phyloP scores from a whole-genome alignment of 92 coral and sea anemone species.

The Epizoanthus scotinus region DNA sequence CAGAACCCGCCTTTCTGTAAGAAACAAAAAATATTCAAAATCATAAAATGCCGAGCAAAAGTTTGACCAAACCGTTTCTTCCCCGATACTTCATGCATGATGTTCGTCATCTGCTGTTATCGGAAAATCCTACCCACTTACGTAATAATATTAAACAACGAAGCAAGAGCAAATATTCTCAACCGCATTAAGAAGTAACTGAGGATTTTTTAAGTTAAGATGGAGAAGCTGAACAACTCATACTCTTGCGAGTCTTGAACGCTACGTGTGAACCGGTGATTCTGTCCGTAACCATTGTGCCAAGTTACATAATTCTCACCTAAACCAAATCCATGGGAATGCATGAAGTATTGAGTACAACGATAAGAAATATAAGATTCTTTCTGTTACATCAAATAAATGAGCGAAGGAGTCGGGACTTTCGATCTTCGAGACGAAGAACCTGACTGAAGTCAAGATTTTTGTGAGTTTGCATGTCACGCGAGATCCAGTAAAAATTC shows the following conservation, averaged over 20 bases:
- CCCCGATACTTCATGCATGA: no score
- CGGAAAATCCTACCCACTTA: background rate
- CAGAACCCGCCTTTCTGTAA: background rate
- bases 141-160: background rate
- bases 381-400: background rate
- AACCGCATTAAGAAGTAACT: background rate
- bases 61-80: background rate
- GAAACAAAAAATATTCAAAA: background rate
- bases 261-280: background rate
- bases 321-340: background rate
- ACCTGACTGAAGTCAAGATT: background rate
- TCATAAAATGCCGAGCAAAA: background rate
- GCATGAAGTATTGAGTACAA: background rate
- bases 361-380: background rate
- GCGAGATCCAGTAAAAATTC: conserved; percentile 11
- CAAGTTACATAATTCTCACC: background rate
- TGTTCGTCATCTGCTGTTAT: conserved; percentile 18
- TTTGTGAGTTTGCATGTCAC: conserved; percentile 21
- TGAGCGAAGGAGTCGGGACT: background rate
- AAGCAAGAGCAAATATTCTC: background rate
- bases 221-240: no score
- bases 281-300: background rate
- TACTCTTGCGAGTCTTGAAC: background rate
- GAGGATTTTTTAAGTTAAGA: conserved; percentile 7
- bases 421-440: background rate